Evolutionary conservation across 2,888 invertebrate genomes (phyloP).

Genomic region (Tachina lurida): DNA sequence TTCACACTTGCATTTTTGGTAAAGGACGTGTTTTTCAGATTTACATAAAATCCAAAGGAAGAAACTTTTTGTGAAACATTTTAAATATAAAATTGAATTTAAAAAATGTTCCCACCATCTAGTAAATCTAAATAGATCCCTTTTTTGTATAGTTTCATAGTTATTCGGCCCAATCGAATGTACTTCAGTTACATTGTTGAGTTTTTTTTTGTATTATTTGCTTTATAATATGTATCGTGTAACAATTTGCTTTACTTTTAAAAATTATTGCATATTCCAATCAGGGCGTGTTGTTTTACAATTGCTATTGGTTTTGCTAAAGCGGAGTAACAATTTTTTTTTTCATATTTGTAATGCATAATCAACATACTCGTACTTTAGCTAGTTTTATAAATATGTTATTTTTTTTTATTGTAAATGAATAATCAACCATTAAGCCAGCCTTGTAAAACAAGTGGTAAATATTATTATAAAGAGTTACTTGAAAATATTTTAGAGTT

Average conservation of each 20-base stretch:
- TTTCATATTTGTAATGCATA: slow-evolving; percentile 5
- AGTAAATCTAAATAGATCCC: background rate
- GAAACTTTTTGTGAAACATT: no score
- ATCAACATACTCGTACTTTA: background rate
- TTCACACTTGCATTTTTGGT: no score
- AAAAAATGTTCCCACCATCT: no score
- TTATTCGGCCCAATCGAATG: background rate
- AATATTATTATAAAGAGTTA: slow-evolving; percentile 27
- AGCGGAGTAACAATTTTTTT: slow-evolving; percentile 9
- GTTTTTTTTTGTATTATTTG: background rate
- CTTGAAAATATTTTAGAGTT: background rate
- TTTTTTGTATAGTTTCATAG: background rate
- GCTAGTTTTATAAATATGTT: slow-evolving; percentile 18
- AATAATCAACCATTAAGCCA: slow-evolving; percentile 39
- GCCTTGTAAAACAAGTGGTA: slow-evolving; percentile 40
- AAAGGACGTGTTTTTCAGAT: no score
- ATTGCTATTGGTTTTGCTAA: slow-evolving; percentile 10
- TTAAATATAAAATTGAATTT: no score
- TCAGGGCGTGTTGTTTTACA: slow-evolving; percentile 75
- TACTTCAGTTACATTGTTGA: background rate
- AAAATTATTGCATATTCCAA: slow-evolving; percentile 73
- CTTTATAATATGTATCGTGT: slow-evolving; percentile 30
- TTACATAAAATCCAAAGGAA: no score
- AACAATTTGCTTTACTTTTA: slow-evolving; percentile 57
- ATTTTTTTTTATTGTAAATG: slow-evolving; percentile 1